A percentile compares a stretch with the other conserved stretches of the same genome.
Evolutionary conservation across 2,113 vertebrate species (phyloP).

Genomic region (Colinus virginianus): DNA sequence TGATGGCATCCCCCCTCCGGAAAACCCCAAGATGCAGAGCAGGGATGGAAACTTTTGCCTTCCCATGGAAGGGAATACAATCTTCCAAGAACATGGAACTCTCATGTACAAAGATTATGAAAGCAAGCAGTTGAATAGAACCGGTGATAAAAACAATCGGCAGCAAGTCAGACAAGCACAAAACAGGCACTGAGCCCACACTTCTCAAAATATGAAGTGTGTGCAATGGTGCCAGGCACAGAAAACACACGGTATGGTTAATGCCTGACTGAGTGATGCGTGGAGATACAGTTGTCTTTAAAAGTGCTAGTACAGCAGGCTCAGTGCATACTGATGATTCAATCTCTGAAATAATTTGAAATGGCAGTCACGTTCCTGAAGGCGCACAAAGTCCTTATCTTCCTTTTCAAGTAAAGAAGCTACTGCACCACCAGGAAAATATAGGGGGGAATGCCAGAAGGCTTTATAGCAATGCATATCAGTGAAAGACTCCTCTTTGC

Average conservation of each 20-base stretch:
- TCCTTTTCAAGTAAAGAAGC: conserved; percentile 54
- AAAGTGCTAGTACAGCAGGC: conserved; percentile 55
- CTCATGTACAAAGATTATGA: neutral
- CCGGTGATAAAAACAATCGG: neutral
- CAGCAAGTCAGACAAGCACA: neutral
- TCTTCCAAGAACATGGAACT: neutral
- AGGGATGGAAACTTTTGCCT: neutral
- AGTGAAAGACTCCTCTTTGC: conserved; percentile 50
- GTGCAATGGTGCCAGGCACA: neutral
- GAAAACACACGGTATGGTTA: neutral
- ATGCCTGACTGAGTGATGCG: conserved; percentile 1
- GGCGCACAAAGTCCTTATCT: conserved; percentile 49
- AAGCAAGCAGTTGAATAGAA: neutral
- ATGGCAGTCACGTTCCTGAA: conserved; percentile 55
- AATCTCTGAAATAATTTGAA: conserved; percentile 40
- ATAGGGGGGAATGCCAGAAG: conserved; percentile 28
- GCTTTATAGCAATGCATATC: conserved; percentile 43
- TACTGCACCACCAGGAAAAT: neutral
- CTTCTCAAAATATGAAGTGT: neutral
- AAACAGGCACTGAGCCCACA: neutral
- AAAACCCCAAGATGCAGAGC: neutral
- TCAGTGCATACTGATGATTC: conserved; percentile 54
- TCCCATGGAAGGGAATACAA: neutral
- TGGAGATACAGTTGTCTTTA: conserved; percentile 25
- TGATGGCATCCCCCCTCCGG: neutral